Base-by-base conservation (phyloP, 2,113 vertebrate species). In the Leucopsar rothschildi region DNA sequence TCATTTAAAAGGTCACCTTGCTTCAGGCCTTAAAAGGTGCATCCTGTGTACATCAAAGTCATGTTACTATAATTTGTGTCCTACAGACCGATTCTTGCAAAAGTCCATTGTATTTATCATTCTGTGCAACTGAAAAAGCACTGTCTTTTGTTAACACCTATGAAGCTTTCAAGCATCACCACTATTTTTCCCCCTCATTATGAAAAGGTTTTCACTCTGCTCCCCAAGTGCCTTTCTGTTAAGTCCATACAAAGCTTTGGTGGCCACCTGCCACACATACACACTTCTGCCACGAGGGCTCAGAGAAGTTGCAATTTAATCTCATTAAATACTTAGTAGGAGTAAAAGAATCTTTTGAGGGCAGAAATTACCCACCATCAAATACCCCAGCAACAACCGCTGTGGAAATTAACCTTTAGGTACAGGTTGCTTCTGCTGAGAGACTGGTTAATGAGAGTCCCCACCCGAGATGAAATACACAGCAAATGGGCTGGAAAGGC, bases 391-490 rank as follows among this genome's bases (percentile, higher is more conserved):
- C 93, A 95, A 97, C 94, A 95, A 95, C 87, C 0, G 29, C 90
- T 95, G 90, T 0, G 89, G 88, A 97, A 96, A 96, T 96, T 94
- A 95, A 96, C 96, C 95, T 96, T 93, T 90, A 85, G 91, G 77
- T 82, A 90, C 23, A 80, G 60, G 88, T 94, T 93, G 95, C 87
- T 85, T 94, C 82, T 93, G 66, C 84, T 53, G 45, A 92, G 85
- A 60, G 82, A 80, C 90, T 88, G 37, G 57, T 83, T 96, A 96
- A 96, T 93, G 69, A 96, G 76, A 94, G 88, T 90, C 69, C 80
- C 95, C 94, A 92, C 69, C 60, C 80, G 86, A 95, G 96, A 97
- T 97, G 90, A 97, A 97, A 97, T 86, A 71, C 85, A 94, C 82
- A 93, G 93, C 85, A 96, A 95, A 95, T 0, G 76, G 76, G 56